Conservation (phyloP, 2,888 invertebrate species). For the Acleris laterana region DNA sequence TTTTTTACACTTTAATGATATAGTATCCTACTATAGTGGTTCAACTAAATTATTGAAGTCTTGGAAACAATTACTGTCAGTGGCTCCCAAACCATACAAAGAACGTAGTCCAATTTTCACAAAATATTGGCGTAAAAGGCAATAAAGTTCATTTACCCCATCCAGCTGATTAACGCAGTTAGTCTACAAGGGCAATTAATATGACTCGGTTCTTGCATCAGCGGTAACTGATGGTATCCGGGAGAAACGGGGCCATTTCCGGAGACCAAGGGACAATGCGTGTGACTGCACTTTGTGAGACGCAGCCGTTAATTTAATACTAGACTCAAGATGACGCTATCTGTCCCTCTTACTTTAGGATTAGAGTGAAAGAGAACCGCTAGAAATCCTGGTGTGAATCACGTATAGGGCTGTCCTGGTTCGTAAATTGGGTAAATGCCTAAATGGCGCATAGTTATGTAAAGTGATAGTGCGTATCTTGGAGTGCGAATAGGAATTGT, state of each 20-base stretch:
- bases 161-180: slow-evolving; percentile 26
- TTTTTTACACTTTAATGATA: too few relatives aligned
- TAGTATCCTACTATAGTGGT: too few relatives aligned
- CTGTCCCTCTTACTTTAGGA: background rate
- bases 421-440: slow-evolving; percentile 21
- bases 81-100: too few relatives aligned
- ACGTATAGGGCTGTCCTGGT: slow-evolving; percentile 7
- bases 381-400: background rate
- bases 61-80: too few relatives aligned
- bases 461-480: slow-evolving; percentile 11
- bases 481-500: background rate
- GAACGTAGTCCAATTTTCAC: too few relatives aligned
- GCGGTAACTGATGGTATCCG: slow-evolving; percentile 60
- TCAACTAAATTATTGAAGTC: too few relatives aligned
- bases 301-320: background rate
- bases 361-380: background rate
- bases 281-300: background rate
- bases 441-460: slow-evolving; percentile 18
- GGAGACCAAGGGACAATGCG: slow-evolving; percentile 40
- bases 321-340: background rate
- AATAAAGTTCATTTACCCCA: slow-evolving; percentile 13
- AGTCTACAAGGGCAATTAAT: slow-evolving; percentile 26
- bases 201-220: slow-evolving; percentile 39
- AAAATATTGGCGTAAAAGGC: background rate
- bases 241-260: slow-evolving; percentile 59